Base-by-base conservation (phyloP, 2,113 vertebrate genomes). In the Actenoides hombroni region DNA sequence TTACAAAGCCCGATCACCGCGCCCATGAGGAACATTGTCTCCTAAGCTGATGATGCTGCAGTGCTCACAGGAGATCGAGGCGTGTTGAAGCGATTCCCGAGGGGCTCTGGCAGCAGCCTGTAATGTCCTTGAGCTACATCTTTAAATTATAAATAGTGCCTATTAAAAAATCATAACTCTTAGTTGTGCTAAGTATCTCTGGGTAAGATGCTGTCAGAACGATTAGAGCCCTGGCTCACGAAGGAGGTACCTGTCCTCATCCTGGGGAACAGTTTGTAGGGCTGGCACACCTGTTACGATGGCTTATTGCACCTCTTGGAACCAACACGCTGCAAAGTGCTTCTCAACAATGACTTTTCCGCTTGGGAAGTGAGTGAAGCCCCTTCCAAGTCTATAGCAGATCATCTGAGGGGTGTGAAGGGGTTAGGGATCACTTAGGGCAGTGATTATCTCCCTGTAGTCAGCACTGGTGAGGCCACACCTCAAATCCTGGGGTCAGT, bases 71-170 rank as follows among this genome's bases (percentile, higher is more conserved):
- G 49, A 51, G 49, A 51, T 51, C 12, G 24, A 51, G 23, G 49
- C 12, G 49, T 48, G 49, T 24, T 13, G 11, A 14, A 51, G 13
- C 7, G 13, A 51, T 51, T 51, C 49, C 49, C 12, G 24, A 13
- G 23, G 23, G 13, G 8, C 60, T 68, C 68, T 56, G 68, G 78
- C 88, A 83, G 57, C 67, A 79, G 35, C 24, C 54, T 78, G 33
- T 35, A 59, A 67, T 10, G 28, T 68, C 80, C 86, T 93, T 53
- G 71, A 86, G 83, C 26, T 84, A 17, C 68, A 42, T 54, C 51
- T 86, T 91, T 88, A 95, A 94, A 88, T 90, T 81, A 90, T 86
- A 56, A 90, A 90, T 78, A 78, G 86, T 26, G 6, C 13, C 60
- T 80, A 67, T 88, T 93, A 92, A 96, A 94, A 94, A 94, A 67